A percentile compares a stretch with the other conserved stretches of the same genome.
phyloP scores from a whole-genome alignment of 2,797 vertebrate genomes.

The Pteronotus mesoamericanus region DNA sequence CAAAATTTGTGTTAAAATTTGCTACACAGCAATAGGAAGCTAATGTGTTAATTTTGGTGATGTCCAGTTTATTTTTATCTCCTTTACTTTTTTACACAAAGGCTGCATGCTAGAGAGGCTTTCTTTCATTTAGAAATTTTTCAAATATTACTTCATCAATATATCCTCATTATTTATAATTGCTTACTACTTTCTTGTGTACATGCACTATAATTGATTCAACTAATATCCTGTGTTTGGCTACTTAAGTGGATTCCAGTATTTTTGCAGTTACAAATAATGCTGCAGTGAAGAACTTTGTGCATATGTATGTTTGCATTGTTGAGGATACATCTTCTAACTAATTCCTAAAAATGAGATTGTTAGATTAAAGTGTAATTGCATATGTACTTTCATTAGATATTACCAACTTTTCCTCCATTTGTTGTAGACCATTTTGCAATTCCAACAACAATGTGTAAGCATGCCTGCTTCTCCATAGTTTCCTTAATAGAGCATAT shows the following conservation, averaged over 20 bases:
- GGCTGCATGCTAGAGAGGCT: background rate
- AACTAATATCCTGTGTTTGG: background rate
- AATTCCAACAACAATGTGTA: background rate
- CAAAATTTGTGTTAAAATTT: background rate
- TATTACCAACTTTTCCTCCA: background rate
- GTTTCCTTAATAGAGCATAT: background rate
- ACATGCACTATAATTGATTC: background rate
- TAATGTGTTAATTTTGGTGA: background rate
- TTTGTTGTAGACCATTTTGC: background rate
- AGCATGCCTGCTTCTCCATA: background rate
- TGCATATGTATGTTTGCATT: background rate
- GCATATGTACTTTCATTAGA: background rate
- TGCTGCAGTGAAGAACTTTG: background rate
- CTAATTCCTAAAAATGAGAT: background rate
- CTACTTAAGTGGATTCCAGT: background rate
- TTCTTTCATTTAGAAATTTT: background rate
- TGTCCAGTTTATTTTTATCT: background rate
- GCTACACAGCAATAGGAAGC: background rate
- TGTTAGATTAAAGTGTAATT: background rate
- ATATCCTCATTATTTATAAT: background rate
- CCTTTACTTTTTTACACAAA: background rate
- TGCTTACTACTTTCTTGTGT: background rate
- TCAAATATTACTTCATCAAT: background rate
- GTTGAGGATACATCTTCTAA: background rate
- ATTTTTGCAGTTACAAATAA: slow-evolving; percentile 12